Evolutionary conservation across 2,888 invertebrate species (phyloP), one percentile per base, ranked within the genome.

Genomic region (Ametastegia equiseti): DNA sequence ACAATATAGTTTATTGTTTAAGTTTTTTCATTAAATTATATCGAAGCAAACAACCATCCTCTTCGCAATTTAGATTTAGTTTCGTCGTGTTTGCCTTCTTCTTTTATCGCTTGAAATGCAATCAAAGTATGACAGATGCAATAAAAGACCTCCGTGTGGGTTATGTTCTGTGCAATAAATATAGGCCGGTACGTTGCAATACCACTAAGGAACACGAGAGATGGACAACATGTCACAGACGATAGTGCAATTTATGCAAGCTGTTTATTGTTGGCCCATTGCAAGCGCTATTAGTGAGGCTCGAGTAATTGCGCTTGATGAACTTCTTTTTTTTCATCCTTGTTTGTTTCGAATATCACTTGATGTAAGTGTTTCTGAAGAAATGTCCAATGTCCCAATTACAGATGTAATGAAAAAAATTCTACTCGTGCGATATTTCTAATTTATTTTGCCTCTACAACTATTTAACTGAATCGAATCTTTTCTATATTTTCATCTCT

Each of bases 101-200:
- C 15, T 45, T 47, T 42, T 54, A 75, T 54, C 45, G n/a, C n/a
- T 54, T 36, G 33, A 75, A 75, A 15, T 54, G 42, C 65, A 65
- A 45, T 81, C 63, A 27, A 75, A 81, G 77, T 77, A 63, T 19
- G 50, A 81, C 50, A 81, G 81, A 77, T 78, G 81, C 81, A 81
- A 81, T 78, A 81, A 75, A 75, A 75, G 45, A 36, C 54, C 75
- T 54, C 33, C 23, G 54, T 23, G 36, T 36, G 50, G 75, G 54
- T 75, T 30, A 36, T 75, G 79, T 50, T 69, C 19, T 77, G 81
- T 81, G 81, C 81, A 81, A 81, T 81, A 81, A 54, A 81, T 67
- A 79, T 77, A 77, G 54, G 78, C 54, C 54, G 42, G 27, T 73
- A 67, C 79, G 54, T 67, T 45, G 81, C 77, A 65, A 77, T 81